Base-by-base conservation (phyloP, 2,797 vertebrate species). In the Gallinago nigripennis region DNA sequence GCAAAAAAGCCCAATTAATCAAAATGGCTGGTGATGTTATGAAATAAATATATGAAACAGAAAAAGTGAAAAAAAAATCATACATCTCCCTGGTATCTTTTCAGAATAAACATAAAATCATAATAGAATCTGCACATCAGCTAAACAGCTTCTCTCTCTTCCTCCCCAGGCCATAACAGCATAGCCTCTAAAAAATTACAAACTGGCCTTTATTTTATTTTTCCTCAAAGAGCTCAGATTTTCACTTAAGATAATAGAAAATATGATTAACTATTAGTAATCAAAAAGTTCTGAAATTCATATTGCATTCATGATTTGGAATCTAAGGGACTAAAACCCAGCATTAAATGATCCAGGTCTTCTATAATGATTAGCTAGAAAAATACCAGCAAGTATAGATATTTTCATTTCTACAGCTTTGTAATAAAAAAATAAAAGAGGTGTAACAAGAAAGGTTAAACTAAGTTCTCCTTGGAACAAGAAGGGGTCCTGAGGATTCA, bases 141-240 rank as follows among this genome's bases (percentile, higher is more conserved):
- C 39, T 70, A 57, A 69, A 76, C 11, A 65, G 31, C 6, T 60
- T 12, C 9, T 14, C 10, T 24, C 11, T 28, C 8, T 2, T 25
- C 5, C 3, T 9, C 6, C 11, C 17, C 4, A 51, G 63, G 50
- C 8, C 1, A 0, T 27, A 81, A 46, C 4, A 72, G 23, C 18
- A 12, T 16, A 88, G 30, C 23, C 16, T 21, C 69, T 65, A 46
- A 24, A 87, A 94, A 82, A 48, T 45, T 3, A 43, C n/a, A 85
- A 75, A 56, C 11, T 31, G 12, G 8, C 12, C 12, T 33, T 54
- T 51, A 30, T n/a, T 76, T 33, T 70, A 15, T 58, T 72, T 64
- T 48, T 46, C 33, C 7, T 60, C 56, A 37, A 66, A 75, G 11
- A 48, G 21, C 15, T 78, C 2, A 1, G 17, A 33, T 27, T 75